Conservation (phyloP, 92 coral and sea anemone genomes). For the Umimayanthus kanabou region DNA sequence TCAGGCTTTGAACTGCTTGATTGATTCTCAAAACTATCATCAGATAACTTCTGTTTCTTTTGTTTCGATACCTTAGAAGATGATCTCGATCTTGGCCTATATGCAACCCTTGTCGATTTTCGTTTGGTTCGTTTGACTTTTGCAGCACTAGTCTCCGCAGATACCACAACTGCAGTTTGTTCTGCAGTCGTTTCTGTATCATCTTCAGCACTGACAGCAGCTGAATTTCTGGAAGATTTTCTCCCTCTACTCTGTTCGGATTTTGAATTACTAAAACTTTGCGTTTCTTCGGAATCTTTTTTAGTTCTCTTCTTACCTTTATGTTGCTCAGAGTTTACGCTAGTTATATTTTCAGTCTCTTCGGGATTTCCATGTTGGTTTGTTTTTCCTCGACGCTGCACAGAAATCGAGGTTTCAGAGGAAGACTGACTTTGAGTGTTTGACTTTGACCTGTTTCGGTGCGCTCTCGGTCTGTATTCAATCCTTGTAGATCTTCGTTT, state of each 20-base stretch:
- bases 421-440: conserved; percentile 9
- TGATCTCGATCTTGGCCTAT: neutral
- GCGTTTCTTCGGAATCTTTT: neutral
- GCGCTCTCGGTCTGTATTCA: conserved; percentile 9
- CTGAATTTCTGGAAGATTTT: conserved; percentile 2
- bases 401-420: conserved; percentile 18
- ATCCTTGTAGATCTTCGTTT: conserved; percentile 23
- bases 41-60: conserved; percentile 18
- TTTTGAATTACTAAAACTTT: neutral
- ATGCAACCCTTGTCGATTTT: conserved; percentile 1
- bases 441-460: neutral
- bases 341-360: neutral
- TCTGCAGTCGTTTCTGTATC: neutral
- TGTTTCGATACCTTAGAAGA: conserved; percentile 2
- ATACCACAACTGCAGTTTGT: neutral
- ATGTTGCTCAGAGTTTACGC: neutral
- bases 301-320: conserved; percentile 18
- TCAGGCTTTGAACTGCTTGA: neutral
- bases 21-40: neutral
- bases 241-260: neutral
- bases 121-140: conserved; percentile 3
- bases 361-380: neutral
- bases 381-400: neutral
- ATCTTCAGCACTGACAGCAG: neutral
- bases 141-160: neutral